Percentiles rank a stretch among this genome's conserved stretches.
Evolutionary conservation across 2,888 invertebrate species (phyloP).

Genomic region (Ethmia dodecea): DNA sequence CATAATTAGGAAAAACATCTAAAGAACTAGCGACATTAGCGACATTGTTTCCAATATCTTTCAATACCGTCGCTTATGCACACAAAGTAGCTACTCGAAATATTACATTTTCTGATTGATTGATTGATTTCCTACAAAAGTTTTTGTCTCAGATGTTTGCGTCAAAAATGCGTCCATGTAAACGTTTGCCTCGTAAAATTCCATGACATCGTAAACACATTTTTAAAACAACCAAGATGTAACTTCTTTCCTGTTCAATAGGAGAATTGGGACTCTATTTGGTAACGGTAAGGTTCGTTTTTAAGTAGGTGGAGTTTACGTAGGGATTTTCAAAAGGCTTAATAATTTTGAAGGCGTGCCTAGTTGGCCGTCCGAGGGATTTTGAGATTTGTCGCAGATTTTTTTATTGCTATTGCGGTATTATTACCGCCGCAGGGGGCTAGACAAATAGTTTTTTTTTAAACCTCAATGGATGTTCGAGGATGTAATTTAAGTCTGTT

Average conservation of each 20-base stretch:
- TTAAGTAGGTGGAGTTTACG: slow-evolving; percentile 4
- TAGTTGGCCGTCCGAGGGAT: slow-evolving; percentile 65
- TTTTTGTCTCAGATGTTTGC: too few species aligned
- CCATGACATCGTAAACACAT: slow-evolving; percentile 60
- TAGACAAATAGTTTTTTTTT: slow-evolving; percentile 42
- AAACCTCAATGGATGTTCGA: slow-evolving; percentile 8
- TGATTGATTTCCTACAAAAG: too few species aligned
- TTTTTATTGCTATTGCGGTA: slow-evolving; percentile 62
- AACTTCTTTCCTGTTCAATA: neutral
- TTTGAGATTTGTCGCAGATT: slow-evolving; percentile 63
- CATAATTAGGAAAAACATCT: too few species aligned
- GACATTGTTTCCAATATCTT: too few species aligned
- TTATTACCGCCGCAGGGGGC: slow-evolving; percentile 56
- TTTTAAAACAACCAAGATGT: slow-evolving; percentile 6
- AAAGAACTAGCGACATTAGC: too few species aligned
- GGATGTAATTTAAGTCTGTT: too few species aligned
- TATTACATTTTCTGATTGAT: too few species aligned
- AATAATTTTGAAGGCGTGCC: slow-evolving; percentile 72
- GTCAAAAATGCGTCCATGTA: too few species aligned
- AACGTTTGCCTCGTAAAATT: slow-evolving; percentile 63
- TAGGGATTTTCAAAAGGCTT: slow-evolving; percentile 50
- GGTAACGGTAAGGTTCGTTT: neutral
- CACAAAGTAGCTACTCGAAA: too few species aligned
- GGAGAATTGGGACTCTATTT: neutral
- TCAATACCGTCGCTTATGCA: too few species aligned